Percentiles rank a stretch among this genome's conserved stretches.
Conservation (phyloP, 2,888 invertebrate species). For the Mesoligia furuncula region DNA sequence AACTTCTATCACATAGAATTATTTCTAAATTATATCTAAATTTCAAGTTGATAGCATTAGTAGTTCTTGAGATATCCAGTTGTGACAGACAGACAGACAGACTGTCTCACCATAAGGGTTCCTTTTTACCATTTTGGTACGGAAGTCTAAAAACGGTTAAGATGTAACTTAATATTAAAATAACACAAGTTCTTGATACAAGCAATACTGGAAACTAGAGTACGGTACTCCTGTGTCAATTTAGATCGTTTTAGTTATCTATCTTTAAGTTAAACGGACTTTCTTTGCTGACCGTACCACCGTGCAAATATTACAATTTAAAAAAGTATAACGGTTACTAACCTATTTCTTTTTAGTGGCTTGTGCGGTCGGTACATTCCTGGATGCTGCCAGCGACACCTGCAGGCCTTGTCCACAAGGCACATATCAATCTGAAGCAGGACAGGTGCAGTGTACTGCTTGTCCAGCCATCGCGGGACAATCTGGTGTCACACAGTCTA, state of each 20-base stretch:
- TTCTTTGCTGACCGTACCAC: background rate
- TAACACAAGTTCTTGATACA: background rate
- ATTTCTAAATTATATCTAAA: too few relatives aligned
- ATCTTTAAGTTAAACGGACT: background rate
- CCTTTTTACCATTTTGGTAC: too few relatives aligned
- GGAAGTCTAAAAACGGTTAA: too few relatives aligned
- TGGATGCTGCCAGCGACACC: slow-evolving; percentile 93
- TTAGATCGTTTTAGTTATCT: background rate
- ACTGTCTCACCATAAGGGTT: too few relatives aligned
- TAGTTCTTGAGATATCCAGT: too few relatives aligned
- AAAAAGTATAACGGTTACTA: background rate
- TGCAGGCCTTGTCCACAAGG: slow-evolving; percentile 97
- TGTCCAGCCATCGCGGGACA: slow-evolving; percentile 98
- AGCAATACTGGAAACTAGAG: background rate
- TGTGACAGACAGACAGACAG: too few relatives aligned
- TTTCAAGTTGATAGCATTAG: too few relatives aligned
- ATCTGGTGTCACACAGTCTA: slow-evolving; percentile 96
- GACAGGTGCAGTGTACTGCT: slow-evolving; percentile 96
- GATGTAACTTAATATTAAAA: background rate
- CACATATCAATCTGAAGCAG: slow-evolving; percentile 98
- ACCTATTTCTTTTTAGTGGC: slow-evolving; percentile 91
- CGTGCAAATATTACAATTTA: background rate
- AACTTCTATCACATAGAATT: too few relatives aligned
- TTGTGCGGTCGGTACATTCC: slow-evolving; percentile 97
- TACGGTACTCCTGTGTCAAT: background rate